Evolutionary conservation across 2,888 invertebrate genomes (phyloP), one percentile per base, ranked within the genome.

Genomic region (Trachelus stipa): DNA sequence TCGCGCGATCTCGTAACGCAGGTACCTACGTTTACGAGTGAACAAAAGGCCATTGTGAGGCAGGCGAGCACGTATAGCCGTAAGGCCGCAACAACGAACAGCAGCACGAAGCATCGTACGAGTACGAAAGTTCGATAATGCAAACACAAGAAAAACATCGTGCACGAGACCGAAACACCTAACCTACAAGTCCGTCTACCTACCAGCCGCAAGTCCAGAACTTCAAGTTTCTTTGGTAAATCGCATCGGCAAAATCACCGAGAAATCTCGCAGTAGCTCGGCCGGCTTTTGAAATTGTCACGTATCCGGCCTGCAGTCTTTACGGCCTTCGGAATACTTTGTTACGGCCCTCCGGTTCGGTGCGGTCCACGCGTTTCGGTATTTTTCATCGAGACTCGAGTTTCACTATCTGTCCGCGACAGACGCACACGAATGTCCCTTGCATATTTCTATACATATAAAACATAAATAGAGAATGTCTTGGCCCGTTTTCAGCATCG

Each of bases 401-500:
- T 82, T 82, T 79, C 82, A 74, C 76, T 77, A 69, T 76, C 78
- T 77, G 76, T 81, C 78, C 56, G 75, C 69, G 75, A 74, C 76
- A 34, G 73, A 73, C 75, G 77, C 73, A 77, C 68, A 34, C 71
- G 35, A 37, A 31, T 79, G 77, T 68, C 37, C 12, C 56, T 30
- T 74, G 76, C 76, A 76, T 79, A n/a, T 23, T 76, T 79, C 34
- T 79, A 73, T 34, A 11, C 3, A 4, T 3, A 35, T 35, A 35
- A 35, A 12, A 35, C 34, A 69, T 31, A 37, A 56, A 56, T 56
- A 56, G 56, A 56, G 23, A 56, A 76, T 74, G 77, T 80, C 75
- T 79, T 73, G 75, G 77, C 74, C 76, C 76, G 76, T 73, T 75
- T 78, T 77, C 80, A 75, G 81, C 82, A 80, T 84, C 84, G 85